Percentiles rank a stretch among this genome's conserved stretches.
Evolutionary conservation across 2,888 invertebrate species (phyloP).

Genomic region (Actias luna): DNA sequence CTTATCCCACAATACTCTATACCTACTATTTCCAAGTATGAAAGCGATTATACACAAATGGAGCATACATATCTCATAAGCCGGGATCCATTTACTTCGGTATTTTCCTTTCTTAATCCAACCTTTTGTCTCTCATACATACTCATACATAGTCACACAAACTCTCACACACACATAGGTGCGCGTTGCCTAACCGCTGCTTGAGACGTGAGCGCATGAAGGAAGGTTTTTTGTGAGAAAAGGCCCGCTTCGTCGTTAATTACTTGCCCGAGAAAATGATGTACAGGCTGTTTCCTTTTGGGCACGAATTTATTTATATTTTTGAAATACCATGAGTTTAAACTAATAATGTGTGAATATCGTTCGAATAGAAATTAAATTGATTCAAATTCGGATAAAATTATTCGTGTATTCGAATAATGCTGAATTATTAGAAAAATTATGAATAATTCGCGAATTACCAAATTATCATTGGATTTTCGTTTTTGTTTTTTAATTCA

Average conservation of each 20-base stretch:
- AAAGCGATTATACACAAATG: background rate
- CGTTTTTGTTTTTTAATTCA: no score
- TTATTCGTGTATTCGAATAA: no score
- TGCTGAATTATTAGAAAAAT: no score
- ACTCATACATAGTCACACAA: background rate
- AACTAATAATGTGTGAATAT: no score
- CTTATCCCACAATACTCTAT: no score
- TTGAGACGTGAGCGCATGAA: slow-evolving; percentile 53
- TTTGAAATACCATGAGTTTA: no score
- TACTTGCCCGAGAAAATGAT: slow-evolving; percentile 65
- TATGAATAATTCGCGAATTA: no score
- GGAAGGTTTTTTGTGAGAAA: slow-evolving; percentile 70
- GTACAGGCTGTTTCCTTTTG: slow-evolving; percentile 49
- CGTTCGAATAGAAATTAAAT: no score
- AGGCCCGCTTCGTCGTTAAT: slow-evolving; percentile 75
- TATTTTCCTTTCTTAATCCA: slow-evolving; percentile 44
- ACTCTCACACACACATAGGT: slow-evolving; percentile 12
- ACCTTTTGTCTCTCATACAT: slow-evolving; percentile 29
- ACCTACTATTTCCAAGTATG: no score
- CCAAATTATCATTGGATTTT: no score
- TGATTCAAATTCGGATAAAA: no score
- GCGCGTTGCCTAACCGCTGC: slow-evolving; percentile 48
- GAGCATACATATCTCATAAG: slow-evolving; percentile 21
- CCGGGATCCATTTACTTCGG: slow-evolving; percentile 32
- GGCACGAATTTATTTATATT: background rate